These are phyloP conservation scores for Pristionchus japonicus DNA, from an alignment of 2,888 invertebrate species.

Conservation along the genomic window DNA sequence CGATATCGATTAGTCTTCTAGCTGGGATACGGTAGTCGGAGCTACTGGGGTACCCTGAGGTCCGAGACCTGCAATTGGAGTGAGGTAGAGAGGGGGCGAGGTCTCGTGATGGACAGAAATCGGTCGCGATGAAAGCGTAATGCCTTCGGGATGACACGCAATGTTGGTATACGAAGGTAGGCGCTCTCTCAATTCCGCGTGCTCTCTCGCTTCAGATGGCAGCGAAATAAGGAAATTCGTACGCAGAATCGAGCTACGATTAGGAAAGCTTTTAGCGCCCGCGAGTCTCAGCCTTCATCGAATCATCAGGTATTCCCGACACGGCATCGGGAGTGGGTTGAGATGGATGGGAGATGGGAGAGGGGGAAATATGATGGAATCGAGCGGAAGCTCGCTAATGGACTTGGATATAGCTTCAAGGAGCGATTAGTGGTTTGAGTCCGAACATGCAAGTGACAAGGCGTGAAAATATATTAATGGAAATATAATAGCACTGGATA, in stretches of 20 bases:
- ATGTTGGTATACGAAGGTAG: not conserved
- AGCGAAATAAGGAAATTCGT: not conserved
- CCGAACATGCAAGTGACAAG: not conserved
- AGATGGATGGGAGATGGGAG: not conserved
- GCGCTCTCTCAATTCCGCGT: not conserved
- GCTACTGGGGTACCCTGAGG: constrained; percentile 4
- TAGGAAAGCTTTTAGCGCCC: not conserved
- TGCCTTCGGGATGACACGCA: constrained; percentile 17
- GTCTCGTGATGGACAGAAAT: not conserved
- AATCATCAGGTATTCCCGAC: constrained; percentile 21
- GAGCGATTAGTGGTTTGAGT: not conserved
- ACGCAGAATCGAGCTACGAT: not conserved
- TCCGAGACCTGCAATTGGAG: not conserved
- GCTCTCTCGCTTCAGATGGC: not conserved
- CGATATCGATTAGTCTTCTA: not conserved
- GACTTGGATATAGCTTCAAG: constrained; percentile 4
- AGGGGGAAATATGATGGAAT: not conserved
- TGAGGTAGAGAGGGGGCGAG: not conserved
- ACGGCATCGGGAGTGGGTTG: not conserved
- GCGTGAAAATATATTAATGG: too few relatives aligned
- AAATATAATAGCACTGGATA: too few relatives aligned
- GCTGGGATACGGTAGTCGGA: constrained; percentile 10
- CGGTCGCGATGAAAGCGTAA: constrained; percentile 16
- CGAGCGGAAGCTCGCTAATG: constrained; percentile 24
- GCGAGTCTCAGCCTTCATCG: not conserved